Base-by-base conservation (phyloP, 92 coral and sea anemone genomes). In the Virgularia gustaviana region DNA sequence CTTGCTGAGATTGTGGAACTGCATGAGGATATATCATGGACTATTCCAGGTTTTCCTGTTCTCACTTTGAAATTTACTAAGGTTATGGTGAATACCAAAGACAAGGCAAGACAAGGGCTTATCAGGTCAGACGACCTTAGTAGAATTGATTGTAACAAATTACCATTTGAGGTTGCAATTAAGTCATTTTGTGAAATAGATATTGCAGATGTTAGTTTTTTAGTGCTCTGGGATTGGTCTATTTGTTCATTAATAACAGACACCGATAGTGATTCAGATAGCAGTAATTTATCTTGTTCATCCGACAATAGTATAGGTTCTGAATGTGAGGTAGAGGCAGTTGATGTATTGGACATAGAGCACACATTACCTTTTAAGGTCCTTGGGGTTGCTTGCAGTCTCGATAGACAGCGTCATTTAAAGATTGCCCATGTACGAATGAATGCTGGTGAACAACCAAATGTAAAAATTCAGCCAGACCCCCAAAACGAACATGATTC, bases 341-440 rank as follows among this genome's bases (percentile, higher is more conserved):
- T 8, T 18, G 59, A 47, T 11, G 35, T 33, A 12, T 66, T 78
- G 6, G 27, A 18, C 23, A 27, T n/a, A 36, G 75, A 70, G 0
- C 83, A 78, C 32, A 78, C 39, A 6, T 30, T 78, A 20, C 82
- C 72, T 6, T 78, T 78, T 37, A 78, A 78, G 35, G 71, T 74
- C 27, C 33, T 78, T 54, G 80, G 84, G 2, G 84, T 63, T 19
- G 84, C 72, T n/a, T 81, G 72, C 33, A 72, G 32, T 18, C 45
- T 22, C 36, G 33, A 59, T 5, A 32, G 49, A 7, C 84, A 79
- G 27, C 34, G 29, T 24, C 57, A 58, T 42, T 61, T 30, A 18
- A 35, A 75, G 57, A 32, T 12, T 43, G 84, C 74, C 3, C 5
- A 65, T 39, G 57, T n/a, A 9, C 9, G 9, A 6, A 10, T 65